phyloP scores from a whole-genome alignment of 2,113 vertebrate genomes.

The Oryzias melastigma region DNA sequence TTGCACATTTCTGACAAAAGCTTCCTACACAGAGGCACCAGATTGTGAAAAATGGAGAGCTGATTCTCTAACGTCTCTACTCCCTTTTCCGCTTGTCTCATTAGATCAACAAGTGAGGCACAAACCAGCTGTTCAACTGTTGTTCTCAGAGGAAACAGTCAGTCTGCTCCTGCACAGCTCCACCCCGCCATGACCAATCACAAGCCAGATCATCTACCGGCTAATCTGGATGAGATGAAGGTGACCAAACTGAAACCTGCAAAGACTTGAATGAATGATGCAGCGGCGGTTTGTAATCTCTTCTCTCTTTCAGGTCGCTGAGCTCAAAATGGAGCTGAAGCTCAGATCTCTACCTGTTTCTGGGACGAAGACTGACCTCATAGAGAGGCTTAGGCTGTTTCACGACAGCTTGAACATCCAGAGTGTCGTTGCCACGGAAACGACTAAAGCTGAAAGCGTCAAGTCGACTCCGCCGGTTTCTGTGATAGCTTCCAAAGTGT shows the following conservation, averaged over 20 bases:
- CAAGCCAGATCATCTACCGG: conserved; percentile 85
- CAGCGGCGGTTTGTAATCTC: background rate
- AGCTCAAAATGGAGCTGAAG: conserved; percentile 96
- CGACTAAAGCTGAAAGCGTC: conserved; percentile 66
- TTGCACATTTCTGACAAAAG: conserved; percentile 33
- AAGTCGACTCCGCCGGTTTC: conserved; percentile 85
- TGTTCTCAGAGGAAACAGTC: conserved; percentile 54
- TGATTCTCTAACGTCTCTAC: conserved; percentile 30
- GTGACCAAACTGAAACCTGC: conserved; percentile 66
- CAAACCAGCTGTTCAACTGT: conserved; percentile 76
- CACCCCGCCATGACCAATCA: conserved; percentile 65
- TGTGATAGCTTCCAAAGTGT: conserved; percentile 84
- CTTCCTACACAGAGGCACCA: conserved; percentile 52
- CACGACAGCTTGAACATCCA: conserved; percentile 60
- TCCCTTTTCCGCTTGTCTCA: conserved; percentile 37
- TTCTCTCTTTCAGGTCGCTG: conserved; percentile 83
- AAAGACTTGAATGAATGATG: background rate
- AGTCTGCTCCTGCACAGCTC: conserved; percentile 67
- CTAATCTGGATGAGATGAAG: conserved; percentile 96
- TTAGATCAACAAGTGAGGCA: conserved; percentile 79
- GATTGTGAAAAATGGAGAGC: conserved; percentile 56
- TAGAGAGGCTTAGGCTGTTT: conserved; percentile 83
- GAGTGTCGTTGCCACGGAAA: conserved; percentile 19
- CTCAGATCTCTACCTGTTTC: conserved; percentile 92
- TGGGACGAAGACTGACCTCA: conserved; percentile 94